These are phyloP conservation scores for Cepaea nemoralis DNA, from an alignment of 1,140 invertebrate genomes.

Conservation along the genomic window DNA sequence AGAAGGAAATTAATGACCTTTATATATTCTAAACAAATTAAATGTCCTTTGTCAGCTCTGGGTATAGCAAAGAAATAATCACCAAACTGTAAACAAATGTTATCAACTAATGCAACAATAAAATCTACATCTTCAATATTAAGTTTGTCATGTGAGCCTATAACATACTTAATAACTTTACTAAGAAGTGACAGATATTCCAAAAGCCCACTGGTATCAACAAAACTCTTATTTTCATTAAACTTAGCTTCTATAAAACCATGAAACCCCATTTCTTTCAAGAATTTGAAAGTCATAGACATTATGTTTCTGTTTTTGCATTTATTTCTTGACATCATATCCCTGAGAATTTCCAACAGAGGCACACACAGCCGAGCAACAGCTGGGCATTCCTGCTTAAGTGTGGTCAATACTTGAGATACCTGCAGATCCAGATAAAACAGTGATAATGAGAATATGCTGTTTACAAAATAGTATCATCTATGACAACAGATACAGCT, in stretches of 20 bases:
- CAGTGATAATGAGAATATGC: too few species aligned
- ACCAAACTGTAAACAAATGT: neutral
- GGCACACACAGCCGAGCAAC: neutral
- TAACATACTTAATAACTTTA: conserved; percentile 2
- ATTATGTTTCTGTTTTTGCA: neutral
- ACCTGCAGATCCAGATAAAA: neutral
- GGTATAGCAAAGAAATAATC: neutral
- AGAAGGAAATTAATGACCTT: neutral
- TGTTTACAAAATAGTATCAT: too few species aligned
- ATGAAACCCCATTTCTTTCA: neutral
- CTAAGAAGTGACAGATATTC: conserved; percentile 15
- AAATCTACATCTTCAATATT: neutral
- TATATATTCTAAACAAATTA: conserved; percentile 13
- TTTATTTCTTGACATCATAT: neutral
- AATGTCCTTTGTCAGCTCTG: neutral
- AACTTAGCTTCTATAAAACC: neutral
- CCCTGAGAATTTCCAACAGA: neutral
- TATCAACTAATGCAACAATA: neutral
- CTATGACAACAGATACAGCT: too few species aligned
- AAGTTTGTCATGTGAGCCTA: neutral
- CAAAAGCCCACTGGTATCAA: neutral
- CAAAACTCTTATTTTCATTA: neutral
- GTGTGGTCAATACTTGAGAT: neutral
- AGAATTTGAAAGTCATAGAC: neutral
- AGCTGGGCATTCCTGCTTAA: neutral